Evolutionary conservation across 2,797 vertebrate species (phyloP).

Genomic region (Falco rusticolus): DNA sequence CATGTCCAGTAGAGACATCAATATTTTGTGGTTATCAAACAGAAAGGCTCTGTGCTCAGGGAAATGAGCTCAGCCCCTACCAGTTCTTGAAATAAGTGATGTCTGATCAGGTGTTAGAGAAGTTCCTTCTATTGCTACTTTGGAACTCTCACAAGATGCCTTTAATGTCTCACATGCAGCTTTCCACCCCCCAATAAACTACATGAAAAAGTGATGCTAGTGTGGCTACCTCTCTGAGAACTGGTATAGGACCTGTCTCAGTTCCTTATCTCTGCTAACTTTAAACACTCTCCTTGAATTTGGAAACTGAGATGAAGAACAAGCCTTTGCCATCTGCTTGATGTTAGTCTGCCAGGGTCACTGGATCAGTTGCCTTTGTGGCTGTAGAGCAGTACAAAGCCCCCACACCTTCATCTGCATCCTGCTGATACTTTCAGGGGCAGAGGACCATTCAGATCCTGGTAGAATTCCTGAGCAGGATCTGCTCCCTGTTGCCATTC

Average conservation of each 20-base stretch:
- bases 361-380: background rate
- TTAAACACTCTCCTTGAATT: background rate
- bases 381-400: background rate
- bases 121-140: background rate
- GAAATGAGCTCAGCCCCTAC: background rate
- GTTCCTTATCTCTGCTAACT: background rate
- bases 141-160: background rate
- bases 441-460: background rate
- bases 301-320: background rate
- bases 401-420: background rate
- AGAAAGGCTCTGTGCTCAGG: background rate
- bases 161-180: background rate
- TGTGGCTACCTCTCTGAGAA: background rate
- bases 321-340: background rate
- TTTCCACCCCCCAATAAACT: background rate
- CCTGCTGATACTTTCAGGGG: background rate
- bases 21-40: background rate
- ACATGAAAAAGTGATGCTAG: background rate
- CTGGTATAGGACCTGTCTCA: background rate
- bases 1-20: background rate
- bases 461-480: background rate
- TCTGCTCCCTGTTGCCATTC: background rate
- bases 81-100: background rate
- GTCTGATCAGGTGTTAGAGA: background rate
- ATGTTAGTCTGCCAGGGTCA: background rate